These are phyloP conservation scores for Mastomys coucha DNA, from an alignment of 2,113 vertebrate species.

Conservation along the genomic window DNA sequence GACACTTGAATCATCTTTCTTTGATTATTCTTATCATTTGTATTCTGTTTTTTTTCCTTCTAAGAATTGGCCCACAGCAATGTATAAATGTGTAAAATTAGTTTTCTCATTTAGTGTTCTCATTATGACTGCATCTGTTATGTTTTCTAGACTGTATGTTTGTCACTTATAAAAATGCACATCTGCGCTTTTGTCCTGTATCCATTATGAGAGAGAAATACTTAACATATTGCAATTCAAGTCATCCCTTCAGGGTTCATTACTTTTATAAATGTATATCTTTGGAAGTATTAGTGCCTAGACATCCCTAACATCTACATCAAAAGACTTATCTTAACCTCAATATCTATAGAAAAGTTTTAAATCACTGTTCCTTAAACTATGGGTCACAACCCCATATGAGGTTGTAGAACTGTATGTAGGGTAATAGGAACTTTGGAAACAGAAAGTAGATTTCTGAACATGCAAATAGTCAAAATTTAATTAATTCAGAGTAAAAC, in stretches of 20 bases:
- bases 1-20: conserved; percentile 15
- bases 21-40: conserved; percentile 57
- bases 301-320: not conserved
- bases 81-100: conserved; percentile 19
- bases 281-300: not conserved
- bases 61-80: conserved; percentile 19
- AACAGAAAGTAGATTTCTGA: not conserved
- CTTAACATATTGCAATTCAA: conserved; percentile 37
- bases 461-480: not conserved
- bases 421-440: not conserved
- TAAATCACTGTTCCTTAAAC: not conserved
- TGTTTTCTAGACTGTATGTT: conserved; percentile 46
- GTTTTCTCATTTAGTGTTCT: conserved; percentile 29
- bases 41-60: not conserved
- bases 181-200: conserved; percentile 65
- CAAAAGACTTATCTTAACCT: not conserved
- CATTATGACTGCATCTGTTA: conserved; percentile 37
- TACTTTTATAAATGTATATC: conserved; percentile 37
- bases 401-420: not conserved
- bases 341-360: not conserved
- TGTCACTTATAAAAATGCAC: conserved; percentile 58
- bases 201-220: conserved; percentile 18
- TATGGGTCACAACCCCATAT: not conserved
- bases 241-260: not conserved
- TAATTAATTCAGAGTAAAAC: not conserved